phyloP scores from a whole-genome alignment of 2,888 invertebrate species.

The Psylliodes chrysocephalus region DNA sequence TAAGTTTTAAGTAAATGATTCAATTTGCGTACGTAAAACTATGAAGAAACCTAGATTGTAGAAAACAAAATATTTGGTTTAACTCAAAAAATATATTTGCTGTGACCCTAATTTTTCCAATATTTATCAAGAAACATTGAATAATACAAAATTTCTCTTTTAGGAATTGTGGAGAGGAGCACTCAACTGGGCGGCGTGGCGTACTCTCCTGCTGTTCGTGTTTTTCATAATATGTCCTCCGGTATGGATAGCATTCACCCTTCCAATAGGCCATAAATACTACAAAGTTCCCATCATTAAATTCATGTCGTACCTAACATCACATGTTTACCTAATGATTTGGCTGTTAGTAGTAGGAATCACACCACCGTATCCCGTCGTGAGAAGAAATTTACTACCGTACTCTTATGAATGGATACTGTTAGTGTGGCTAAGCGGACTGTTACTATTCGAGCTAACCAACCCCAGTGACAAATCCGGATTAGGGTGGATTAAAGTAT shows the following conservation, averaged over 20 bases:
- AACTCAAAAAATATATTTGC: no score
- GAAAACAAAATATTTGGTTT: no score
- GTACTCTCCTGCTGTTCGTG: slow-evolving; percentile 92
- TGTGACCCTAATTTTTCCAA: no score
- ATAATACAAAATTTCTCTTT: no score
- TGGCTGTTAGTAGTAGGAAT: slow-evolving; percentile 91
- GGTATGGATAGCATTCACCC: slow-evolving; percentile 94
- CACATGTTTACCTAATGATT: slow-evolving; percentile 96
- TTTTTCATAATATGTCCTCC: slow-evolving; percentile 94
- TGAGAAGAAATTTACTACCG: slow-evolving; percentile 82
- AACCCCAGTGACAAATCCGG: slow-evolving; percentile 98
- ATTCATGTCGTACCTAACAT: slow-evolving; percentile 99
- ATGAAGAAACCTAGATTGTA: no score
- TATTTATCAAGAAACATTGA: no score
- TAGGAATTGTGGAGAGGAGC: slow-evolving; percentile 98
- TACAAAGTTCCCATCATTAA: slow-evolving; percentile 99
- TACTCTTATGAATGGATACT: slow-evolving; percentile 97
- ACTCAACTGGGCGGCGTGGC: slow-evolving; percentile 95
- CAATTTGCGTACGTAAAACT: no score
- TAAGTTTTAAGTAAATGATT: no score
- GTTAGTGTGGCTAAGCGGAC: slow-evolving; percentile 93
- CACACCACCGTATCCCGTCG: slow-evolving; percentile 86
- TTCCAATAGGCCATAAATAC: slow-evolving; percentile 94
- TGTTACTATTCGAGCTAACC: slow-evolving; percentile 94
- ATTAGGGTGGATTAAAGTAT: slow-evolving; percentile 92